A percentile compares a stretch with the other conserved stretches of the same genome.
Conservation (phyloP, 1,140 invertebrate species). For the Gonatopus flavifemur region DNA sequence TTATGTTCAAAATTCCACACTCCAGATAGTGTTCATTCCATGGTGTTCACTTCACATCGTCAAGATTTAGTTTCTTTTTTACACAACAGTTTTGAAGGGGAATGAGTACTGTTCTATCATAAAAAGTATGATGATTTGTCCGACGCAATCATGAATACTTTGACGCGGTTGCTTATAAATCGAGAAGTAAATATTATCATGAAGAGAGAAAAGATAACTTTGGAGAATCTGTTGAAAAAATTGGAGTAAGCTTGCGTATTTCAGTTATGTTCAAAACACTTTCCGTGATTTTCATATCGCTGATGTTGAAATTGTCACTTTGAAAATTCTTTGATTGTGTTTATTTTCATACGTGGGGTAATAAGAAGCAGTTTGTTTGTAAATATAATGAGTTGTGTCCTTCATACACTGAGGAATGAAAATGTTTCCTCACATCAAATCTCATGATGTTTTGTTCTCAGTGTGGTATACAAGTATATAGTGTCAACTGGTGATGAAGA, state of each 20-base stretch:
- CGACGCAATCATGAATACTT: not conserved
- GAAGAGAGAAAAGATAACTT: constrained; percentile 1
- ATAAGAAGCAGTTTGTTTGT: no score
- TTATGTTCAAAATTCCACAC: constrained; percentile 3
- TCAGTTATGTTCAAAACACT: no score
- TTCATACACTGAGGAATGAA: no score
- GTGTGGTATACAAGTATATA: no score
- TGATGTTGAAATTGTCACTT: no score
- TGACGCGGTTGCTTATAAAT: constrained; percentile 2
- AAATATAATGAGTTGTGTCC: no score
- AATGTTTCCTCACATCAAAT: no score
- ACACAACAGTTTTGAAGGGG: not conserved
- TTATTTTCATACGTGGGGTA: no score
- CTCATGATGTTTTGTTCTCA: no score
- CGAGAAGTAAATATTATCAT: constrained; percentile 3
- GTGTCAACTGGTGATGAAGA: no score
- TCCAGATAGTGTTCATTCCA: not conserved
- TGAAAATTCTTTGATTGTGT: no score
- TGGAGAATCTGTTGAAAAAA: constrained; percentile 1
- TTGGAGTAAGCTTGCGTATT: constrained; percentile 5
- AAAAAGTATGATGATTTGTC: constrained; percentile 4
- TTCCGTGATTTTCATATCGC: no score
- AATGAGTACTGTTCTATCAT: constrained; percentile 7
- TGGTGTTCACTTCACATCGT: not conserved
- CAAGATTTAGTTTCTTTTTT: not conserved